Conservation (phyloP, 2,888 invertebrate species). For the Phengaris alcon region DNA sequence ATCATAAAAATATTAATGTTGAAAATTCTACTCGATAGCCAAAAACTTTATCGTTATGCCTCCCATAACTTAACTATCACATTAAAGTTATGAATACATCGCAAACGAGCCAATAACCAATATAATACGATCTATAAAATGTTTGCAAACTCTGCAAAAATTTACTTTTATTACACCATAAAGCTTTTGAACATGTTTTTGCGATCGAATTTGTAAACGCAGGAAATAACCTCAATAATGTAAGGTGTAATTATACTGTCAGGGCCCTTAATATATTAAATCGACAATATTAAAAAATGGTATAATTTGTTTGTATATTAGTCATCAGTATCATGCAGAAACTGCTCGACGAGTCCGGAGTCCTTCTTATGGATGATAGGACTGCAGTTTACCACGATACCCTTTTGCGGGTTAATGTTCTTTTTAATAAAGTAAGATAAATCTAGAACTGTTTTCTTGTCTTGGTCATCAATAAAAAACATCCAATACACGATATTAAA, state of each 20-base stretch:
- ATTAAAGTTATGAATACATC: conserved; percentile 32
- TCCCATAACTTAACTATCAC: conserved; percentile 25
- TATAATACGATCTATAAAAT: conserved; percentile 38
- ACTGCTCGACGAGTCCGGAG: too few relatives aligned
- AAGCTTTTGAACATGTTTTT: conserved; percentile 62
- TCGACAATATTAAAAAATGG: background rate
- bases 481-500: too few relatives aligned
- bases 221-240: conserved; percentile 51
- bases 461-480: too few relatives aligned
- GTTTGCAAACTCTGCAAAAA: conserved; percentile 45
- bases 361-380: too few relatives aligned
- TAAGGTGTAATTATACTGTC: background rate
- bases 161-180: conserved; percentile 55
- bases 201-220: conserved; percentile 63
- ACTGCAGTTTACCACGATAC: too few relatives aligned
- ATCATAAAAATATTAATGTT: conserved; percentile 15
- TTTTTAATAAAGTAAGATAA: too few relatives aligned
- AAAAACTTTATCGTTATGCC: conserved; percentile 24
- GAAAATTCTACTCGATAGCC: conserved; percentile 2
- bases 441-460: too few relatives aligned
- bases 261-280: background rate
- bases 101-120: conserved; percentile 31
- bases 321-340: background rate
- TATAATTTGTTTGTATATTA: background rate
- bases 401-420: too few relatives aligned